A percentile compares a stretch with the other conserved stretches of the same genome.
phyloP scores from a whole-genome alignment of 2,888 invertebrate genomes.

The Trachelus iudaicus region DNA sequence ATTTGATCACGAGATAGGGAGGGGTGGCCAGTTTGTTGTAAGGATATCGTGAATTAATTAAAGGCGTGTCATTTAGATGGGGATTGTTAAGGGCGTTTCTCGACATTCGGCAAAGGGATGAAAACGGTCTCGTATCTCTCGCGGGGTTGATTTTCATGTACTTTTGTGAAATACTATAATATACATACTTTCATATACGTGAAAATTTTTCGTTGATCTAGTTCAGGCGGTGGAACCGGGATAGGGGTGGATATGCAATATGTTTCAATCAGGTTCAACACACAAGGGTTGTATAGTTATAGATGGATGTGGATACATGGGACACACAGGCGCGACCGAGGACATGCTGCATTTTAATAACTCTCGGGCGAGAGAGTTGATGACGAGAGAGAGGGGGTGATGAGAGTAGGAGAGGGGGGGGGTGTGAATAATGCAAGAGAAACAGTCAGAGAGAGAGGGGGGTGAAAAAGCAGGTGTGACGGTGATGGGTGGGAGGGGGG shows the following conservation, averaged over 20 bases:
- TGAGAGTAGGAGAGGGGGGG: too few relatives aligned
- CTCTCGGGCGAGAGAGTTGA: neutral
- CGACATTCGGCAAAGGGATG: neutral
- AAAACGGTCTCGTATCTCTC: neutral
- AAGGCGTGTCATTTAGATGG: neutral
- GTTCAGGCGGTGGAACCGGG: neutral
- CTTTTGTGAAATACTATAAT: too few relatives aligned
- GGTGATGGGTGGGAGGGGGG: neutral
- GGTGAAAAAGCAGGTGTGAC: neutral
- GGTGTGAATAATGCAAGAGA: neutral
- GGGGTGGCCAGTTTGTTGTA: neutral
- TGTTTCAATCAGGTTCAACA: slow-evolving; percentile 8
- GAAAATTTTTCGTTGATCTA: neutral
- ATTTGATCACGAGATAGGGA: neutral
- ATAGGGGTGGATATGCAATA: neutral
- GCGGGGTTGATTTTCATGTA: too few relatives aligned
- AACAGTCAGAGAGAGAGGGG: neutral
- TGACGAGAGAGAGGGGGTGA: neutral
- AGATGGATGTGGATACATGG: slow-evolving; percentile 7
- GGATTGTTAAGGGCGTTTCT: neutral
- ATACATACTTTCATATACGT: too few relatives aligned
- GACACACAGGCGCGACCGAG: neutral
- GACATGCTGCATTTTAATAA: neutral
- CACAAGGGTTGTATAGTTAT: slow-evolving; percentile 8
- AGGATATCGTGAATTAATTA: neutral